Evolutionary conservation across 2,113 vertebrate genomes (phyloP).

Genomic region (Zingel zingel): DNA sequence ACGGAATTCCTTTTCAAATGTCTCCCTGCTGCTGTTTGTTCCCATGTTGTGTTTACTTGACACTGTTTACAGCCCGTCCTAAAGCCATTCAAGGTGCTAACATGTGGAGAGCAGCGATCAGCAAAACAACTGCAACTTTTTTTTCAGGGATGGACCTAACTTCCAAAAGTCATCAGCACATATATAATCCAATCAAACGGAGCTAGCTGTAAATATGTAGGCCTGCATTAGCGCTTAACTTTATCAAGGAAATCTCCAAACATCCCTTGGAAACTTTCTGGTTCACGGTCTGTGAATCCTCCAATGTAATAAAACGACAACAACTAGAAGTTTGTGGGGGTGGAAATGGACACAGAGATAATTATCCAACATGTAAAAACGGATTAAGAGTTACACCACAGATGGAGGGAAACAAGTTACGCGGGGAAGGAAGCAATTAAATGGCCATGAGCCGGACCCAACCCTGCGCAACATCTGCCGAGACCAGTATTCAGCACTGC

Average conservation of each 20-base stretch:
- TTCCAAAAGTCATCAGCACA: conserved; percentile 45
- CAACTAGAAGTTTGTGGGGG: conserved; percentile 72
- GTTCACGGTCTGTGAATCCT: conserved; percentile 70
- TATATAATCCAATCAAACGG: conserved; percentile 42
- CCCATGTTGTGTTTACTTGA: conserved; percentile 78
- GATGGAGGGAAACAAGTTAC: conserved; percentile 83
- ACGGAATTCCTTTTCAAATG: conserved; percentile 74
- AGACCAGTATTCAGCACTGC: conserved; percentile 77
- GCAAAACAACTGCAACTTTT: conserved; percentile 43
- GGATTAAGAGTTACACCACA: conserved; percentile 81
- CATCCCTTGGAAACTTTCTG: conserved; percentile 69
- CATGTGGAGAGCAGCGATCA: conserved; percentile 50
- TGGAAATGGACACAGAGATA: conserved; percentile 79
- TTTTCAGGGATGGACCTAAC: conserved; percentile 36
- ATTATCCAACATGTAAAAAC: conserved; percentile 83
- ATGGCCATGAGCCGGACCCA: conserved; percentile 81
- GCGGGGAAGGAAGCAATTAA: conserved; percentile 85
- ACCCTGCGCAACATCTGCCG: conserved; percentile 84
- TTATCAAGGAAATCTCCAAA: conserved; percentile 64
- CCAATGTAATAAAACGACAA: conserved; percentile 77
- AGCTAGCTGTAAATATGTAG: conserved; percentile 25
- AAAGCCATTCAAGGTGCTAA: conserved; percentile 59
- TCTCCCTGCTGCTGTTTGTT: conserved; percentile 72
- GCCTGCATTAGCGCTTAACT: conserved; percentile 55
- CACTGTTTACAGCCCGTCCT: conserved; percentile 74